Evolutionary conservation across 2,888 invertebrate species (phyloP), one percentile per base, ranked within the genome.

Genomic region (Nesidiocoris tenuis): DNA sequence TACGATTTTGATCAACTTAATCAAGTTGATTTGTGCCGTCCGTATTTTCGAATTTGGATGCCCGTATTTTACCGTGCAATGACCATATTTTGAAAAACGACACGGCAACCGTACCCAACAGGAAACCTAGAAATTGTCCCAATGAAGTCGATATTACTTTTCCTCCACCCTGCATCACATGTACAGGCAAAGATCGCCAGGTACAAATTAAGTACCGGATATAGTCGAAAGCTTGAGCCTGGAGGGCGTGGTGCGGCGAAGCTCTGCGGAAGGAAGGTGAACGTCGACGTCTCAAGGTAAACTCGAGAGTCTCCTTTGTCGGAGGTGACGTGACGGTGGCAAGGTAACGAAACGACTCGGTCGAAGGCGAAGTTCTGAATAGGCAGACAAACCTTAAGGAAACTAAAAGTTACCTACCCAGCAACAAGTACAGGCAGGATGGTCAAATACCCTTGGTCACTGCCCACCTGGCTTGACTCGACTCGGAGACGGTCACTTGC

Each of bases 401-500:
- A 12, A 39, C 39, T 3, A 39, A 7, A 39, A n/a, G 39, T 3
- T 39, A 12, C 39, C 39, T 39, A 39, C 39, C 39, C 12, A n/a
- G n/a, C n/a, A 39, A 39, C 5, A 39, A 12, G 39, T 39, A 7
- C 39, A 3, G 3, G 39, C 12, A 70, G 23, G 24, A 24, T 57
- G 19, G 24, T 18, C 57, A 54, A 57, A 70, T 57, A 25, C 57
- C 61, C 59, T 70, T 59, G 70, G 70, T 57, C 70, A 70, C 70
- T 70, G 59, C 59, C 70, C 70, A 70, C 70, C 70, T 70, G 39
- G 12, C 39, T 39, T 39, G 39, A 12, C 12, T 3, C 3, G 39
- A 12, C 39, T 39, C 12, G 39, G 39, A 39, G 70, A 24, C 70
- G 18, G 70, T 59, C 22, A 70, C 70, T 70, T 70, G 59, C 70